Conservation (phyloP, 2,113 vertebrate species). For the Zosterops borbonicus region DNA sequence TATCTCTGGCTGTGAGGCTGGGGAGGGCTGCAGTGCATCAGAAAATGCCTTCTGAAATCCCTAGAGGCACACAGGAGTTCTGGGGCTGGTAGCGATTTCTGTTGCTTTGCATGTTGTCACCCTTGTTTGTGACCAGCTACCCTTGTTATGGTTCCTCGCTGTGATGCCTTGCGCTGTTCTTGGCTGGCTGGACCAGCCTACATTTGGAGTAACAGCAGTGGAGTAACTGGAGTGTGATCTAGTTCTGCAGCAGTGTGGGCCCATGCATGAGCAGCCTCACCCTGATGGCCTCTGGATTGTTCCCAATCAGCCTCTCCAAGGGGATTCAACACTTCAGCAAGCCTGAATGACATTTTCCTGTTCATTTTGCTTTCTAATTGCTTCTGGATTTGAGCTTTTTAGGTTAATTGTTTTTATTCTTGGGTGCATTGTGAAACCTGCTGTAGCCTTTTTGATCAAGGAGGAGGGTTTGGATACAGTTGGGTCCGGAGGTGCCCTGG, state of each 20-base stretch:
- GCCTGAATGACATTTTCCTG: background rate
- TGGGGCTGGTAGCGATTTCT: background rate
- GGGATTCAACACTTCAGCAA: background rate
- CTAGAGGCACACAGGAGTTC: fast-evolving
- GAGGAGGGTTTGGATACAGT: background rate
- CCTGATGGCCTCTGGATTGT: fast-evolving
- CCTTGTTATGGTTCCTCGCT: background rate
- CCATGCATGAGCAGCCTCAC: background rate
- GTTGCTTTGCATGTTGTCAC: background rate
- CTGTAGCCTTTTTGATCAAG: fast-evolving
- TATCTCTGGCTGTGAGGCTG: background rate
- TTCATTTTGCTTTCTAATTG: background rate
- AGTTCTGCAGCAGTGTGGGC: background rate
- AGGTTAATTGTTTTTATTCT: background rate
- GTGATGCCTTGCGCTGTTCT: background rate
- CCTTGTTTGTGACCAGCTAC: background rate
- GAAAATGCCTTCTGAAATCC: background rate
- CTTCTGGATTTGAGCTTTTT: background rate
- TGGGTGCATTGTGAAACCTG: background rate
- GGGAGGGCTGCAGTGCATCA: background rate
- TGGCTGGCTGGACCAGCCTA: background rate
- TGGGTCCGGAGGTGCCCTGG: background rate
- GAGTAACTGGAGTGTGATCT: background rate
- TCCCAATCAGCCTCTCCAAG: fast-evolving
- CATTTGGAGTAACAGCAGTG: background rate